Evolutionary conservation across 2,113 vertebrate genomes (phyloP).

Genomic region (Acrocephalus arundinaceus): DNA sequence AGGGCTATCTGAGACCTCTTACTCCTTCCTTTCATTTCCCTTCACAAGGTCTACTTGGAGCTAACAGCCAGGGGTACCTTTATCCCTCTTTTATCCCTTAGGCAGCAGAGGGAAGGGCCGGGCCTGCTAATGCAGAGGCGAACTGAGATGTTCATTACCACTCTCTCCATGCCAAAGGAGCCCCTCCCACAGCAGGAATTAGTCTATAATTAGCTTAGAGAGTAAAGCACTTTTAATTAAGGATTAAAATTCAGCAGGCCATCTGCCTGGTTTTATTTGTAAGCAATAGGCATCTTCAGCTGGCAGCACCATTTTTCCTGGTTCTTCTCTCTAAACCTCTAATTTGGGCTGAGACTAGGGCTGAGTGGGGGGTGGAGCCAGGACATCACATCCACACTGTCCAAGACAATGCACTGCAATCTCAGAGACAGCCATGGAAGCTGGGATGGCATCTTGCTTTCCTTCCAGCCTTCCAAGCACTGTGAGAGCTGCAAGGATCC

Average conservation of each 20-base stretch:
- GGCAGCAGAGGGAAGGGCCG: not conserved
- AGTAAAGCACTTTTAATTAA: constrained; percentile 52
- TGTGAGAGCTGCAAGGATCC: not conserved
- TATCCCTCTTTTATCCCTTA: not conserved
- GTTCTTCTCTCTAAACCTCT: not conserved
- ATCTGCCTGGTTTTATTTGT: constrained; percentile 44
- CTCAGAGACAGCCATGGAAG: not conserved
- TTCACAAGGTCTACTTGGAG: not conserved
- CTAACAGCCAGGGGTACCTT: not conserved
- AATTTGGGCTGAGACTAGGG: not conserved
- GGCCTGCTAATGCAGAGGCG: not conserved
- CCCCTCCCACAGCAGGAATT: constrained; percentile 15
- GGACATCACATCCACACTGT: not conserved
- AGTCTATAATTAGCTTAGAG: constrained; percentile 45
- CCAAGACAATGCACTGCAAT: not conserved
- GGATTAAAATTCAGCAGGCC: constrained; percentile 29
- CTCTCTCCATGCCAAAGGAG: not conserved
- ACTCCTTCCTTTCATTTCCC: not conserved
- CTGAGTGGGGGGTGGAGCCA: not conserved
- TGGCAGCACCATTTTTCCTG: not conserved
- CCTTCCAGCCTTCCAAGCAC: not conserved
- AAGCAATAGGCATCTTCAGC: constrained; percentile 14
- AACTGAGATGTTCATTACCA: not conserved
- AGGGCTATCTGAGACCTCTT: not conserved
- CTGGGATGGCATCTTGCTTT: not conserved